phyloP scores from a whole-genome alignment of 2,113 vertebrate genomes.

The Albula goreensis region DNA sequence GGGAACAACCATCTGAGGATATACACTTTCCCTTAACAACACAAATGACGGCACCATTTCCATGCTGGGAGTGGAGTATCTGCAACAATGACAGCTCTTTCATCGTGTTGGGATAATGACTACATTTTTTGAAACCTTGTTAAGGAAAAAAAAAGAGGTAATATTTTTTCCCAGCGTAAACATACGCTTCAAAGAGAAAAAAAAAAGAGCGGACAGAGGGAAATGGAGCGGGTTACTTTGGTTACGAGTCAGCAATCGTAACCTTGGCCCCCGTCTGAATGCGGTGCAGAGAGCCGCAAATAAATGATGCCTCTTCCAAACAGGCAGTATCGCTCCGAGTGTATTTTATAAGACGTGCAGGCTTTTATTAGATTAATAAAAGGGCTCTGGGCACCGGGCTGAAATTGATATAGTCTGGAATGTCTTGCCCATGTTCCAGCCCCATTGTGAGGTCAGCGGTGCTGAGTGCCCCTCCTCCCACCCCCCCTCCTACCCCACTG shows the following conservation, averaged over 20 bases:
- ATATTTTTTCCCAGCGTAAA: neutral
- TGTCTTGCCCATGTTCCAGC: neutral
- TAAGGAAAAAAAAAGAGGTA: neutral
- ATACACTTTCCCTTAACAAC: neutral
- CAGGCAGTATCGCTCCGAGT: conserved; percentile 23
- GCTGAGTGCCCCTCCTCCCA: neutral
- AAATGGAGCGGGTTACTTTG: neutral
- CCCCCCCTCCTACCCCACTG: conserved; percentile 10
- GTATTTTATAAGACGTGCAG: conserved; percentile 48
- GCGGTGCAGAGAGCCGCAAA: conserved; percentile 24
- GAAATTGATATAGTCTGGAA: conserved; percentile 45
- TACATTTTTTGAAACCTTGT: neutral
- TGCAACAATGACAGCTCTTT: neutral
- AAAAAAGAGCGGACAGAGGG: neutral
- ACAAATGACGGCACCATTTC: neutral
- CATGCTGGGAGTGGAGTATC: no score
- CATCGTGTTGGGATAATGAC: neutral
- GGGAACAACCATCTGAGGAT: neutral
- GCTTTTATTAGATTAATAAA: conserved; percentile 55
- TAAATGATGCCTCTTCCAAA: conserved; percentile 31
- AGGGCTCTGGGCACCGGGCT: conserved; percentile 22
- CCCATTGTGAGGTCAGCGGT: conserved; percentile 23
- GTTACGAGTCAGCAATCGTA: neutral
- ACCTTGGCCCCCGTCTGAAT: conserved; percentile 47
- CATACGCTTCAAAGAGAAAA: neutral